Conservation (phyloP, 2,113 vertebrate species). For the Syngnathus scovelli region DNA sequence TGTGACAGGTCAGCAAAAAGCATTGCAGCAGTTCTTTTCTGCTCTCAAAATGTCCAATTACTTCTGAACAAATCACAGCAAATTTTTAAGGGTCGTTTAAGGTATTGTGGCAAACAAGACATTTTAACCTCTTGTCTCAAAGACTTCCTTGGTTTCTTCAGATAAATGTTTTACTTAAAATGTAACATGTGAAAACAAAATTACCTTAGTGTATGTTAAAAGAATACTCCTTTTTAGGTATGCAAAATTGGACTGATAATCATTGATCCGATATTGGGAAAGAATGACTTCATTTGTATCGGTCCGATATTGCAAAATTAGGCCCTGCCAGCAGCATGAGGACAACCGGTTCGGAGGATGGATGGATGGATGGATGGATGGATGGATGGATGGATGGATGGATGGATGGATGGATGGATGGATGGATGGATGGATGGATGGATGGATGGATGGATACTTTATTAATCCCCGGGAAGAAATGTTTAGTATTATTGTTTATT, state of each 20-base stretch:
- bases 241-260: not conserved
- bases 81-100: conserved; percentile 2
- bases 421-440: no score
- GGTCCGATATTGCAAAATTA: no score
- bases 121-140: not conserved
- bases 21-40: conserved; percentile 5
- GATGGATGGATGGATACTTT: no score
- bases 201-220: not conserved
- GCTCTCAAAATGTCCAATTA: conserved; percentile 9
- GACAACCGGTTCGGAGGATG: no score
- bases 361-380: no score
- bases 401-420: no score
- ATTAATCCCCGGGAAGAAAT: no score
- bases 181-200: not conserved
- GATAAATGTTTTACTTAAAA: not conserved
- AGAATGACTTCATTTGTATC: no score
- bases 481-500: no score
- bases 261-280: no score
- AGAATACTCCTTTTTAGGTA: not conserved
- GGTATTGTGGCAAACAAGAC: not conserved
- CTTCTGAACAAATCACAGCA: conserved; percentile 9
- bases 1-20: conserved; percentile 17
- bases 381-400: no score
- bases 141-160: not conserved
- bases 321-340: no score